Conservation (phyloP, 2,888 invertebrate genomes). For the Chaetoderma sp. region DNA sequence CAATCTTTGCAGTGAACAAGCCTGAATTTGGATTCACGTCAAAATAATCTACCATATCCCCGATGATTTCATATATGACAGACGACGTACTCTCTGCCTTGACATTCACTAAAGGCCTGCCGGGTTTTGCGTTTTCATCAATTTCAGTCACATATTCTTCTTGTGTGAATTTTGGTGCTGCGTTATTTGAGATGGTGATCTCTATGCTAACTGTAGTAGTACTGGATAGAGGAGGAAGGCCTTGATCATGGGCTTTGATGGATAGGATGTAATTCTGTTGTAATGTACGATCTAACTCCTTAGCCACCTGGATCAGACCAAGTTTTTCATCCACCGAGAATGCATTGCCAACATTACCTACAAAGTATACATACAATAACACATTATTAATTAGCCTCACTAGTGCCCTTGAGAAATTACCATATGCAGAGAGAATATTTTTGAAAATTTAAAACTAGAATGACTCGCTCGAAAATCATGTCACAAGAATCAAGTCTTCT, state of each 20-base stretch:
- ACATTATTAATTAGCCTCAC: too few species aligned
- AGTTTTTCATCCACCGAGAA: conserved; percentile 85
- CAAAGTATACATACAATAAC: conserved; percentile 37
- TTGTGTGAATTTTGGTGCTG: conserved; percentile 83
- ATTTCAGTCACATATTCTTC: conserved; percentile 54
- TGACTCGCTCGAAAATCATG: too few species aligned
- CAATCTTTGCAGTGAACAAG: conserved; percentile 80
- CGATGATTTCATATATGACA: conserved; percentile 78
- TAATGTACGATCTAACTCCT: conserved; percentile 74
- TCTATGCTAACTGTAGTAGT: conserved; percentile 88
- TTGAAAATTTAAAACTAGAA: too few species aligned
- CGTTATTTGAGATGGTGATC: conserved; percentile 93
- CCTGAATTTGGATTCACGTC: conserved; percentile 86
- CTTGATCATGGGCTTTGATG: conserved; percentile 90
- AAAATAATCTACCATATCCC: conserved; percentile 82
- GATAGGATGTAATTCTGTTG: conserved; percentile 79
- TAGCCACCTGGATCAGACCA: conserved; percentile 75
- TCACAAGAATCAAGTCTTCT: too few species aligned
- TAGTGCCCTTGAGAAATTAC: too few species aligned
- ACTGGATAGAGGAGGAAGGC: conserved; percentile 77
- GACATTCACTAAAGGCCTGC: conserved; percentile 50
- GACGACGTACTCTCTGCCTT: conserved; percentile 58
- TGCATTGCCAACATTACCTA: conserved; percentile 87
- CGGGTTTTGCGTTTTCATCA: conserved; percentile 53
- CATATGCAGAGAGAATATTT: too few species aligned